These are phyloP conservation scores for Macrosoma leucophasiata DNA, from an alignment of 2,888 invertebrate genomes.

Conservation along the genomic window DNA sequence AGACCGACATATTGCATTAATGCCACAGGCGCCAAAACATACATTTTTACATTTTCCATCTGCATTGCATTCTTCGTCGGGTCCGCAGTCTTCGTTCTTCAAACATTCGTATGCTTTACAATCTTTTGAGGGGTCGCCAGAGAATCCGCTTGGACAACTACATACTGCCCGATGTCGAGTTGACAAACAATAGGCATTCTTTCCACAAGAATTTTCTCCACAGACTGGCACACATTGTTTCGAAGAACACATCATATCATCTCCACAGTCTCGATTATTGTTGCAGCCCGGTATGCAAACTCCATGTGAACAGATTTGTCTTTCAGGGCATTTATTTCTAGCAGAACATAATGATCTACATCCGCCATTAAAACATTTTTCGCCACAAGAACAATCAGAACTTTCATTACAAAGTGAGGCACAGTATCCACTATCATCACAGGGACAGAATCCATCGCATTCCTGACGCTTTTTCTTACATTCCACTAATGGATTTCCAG, in stretches of 20 bases:
- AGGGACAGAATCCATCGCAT: constrained; percentile 86
- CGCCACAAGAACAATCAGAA: constrained; percentile 87
- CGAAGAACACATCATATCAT: constrained; percentile 81
- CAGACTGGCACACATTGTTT: constrained; percentile 84
- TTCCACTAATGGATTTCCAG: constrained; percentile 87
- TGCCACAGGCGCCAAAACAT: constrained; percentile 86
- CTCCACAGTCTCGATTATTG: constrained; percentile 85
- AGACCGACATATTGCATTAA: constrained; percentile 89
- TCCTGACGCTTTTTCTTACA: constrained; percentile 83
- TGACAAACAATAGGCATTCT: constrained; percentile 86
- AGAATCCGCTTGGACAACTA: constrained; percentile 89
- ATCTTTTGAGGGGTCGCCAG: constrained; percentile 85
- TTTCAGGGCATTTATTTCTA: constrained; percentile 81
- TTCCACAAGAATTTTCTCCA: constrained; percentile 82
- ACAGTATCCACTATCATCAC: constrained; percentile 89
- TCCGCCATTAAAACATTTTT: constrained; percentile 82
- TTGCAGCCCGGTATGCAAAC: constrained; percentile 88
- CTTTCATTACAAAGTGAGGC: constrained; percentile 79
- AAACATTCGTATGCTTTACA: constrained; percentile 87
- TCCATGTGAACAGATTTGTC: constrained; percentile 84
- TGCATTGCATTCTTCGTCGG: constrained; percentile 83
- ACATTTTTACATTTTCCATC: constrained; percentile 86
- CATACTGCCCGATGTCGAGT: constrained; percentile 89
- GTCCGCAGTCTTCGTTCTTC: constrained; percentile 84
- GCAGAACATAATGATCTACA: constrained; percentile 84